A percentile compares a stretch with the other conserved stretches of the same genome.
Conservation (phyloP, 2,113 vertebrate species). For the Sylvia atricapilla region DNA sequence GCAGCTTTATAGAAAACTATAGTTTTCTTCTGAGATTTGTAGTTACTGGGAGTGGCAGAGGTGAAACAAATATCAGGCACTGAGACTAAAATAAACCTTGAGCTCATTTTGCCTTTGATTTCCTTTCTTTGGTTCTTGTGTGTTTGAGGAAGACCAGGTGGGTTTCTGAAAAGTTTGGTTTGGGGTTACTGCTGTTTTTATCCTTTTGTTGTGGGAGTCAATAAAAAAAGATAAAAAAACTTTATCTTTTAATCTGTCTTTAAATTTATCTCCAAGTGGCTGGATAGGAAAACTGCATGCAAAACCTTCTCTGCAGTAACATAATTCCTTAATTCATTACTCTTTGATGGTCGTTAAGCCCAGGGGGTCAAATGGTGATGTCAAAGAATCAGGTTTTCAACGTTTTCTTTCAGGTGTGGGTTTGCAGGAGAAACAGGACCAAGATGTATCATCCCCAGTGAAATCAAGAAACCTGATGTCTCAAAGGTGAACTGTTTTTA, state of each 20-base stretch:
- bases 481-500: constrained; percentile 73
- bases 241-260: not conserved
- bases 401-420: constrained; percentile 81
- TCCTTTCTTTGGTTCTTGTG: not conserved
- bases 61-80: not conserved
- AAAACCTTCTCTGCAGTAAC: not conserved
- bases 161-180: not conserved
- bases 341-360: not conserved
- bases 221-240: not conserved
- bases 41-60: not conserved
- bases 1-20: not conserved
- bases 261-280: not conserved
- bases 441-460: constrained; percentile 96
- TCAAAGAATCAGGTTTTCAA: not conserved
- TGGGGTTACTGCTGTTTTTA: not conserved
- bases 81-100: not conserved
- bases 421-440: constrained; percentile 98
- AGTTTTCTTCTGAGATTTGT: not conserved
- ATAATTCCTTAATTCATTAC: not conserved
- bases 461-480: constrained; percentile 86
- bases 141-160: not conserved
- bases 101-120: not conserved
- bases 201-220: not conserved
- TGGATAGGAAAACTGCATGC: not conserved
- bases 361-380: not conserved